A percentile compares a stretch with the other conserved stretches of the same genome.
These are phyloP conservation scores for Pipistrellus nathusii DNA, from an alignment of 2,797 vertebrate genomes.

Conservation along the genomic window DNA sequence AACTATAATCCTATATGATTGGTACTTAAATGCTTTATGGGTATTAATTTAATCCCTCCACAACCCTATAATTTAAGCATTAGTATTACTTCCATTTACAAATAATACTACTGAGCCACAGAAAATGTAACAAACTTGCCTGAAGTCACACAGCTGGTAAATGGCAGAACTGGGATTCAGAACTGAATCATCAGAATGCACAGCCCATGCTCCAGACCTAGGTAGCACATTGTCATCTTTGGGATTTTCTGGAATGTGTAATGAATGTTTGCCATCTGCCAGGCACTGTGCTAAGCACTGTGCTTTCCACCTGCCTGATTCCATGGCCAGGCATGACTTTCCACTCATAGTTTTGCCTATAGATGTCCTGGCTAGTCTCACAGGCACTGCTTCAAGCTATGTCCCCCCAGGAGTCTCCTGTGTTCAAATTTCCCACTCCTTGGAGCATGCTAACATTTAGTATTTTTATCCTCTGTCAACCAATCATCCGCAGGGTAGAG, in stretches of 20 bases:
- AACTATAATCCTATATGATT: not conserved
- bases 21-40: not conserved
- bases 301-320: not conserved
- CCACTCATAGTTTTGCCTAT: not conserved
- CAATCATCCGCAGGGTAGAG: not conserved
- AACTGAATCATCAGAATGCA: not conserved
- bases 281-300: not conserved
- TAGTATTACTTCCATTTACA: not conserved
- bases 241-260: not conserved
- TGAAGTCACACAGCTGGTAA: not conserved
- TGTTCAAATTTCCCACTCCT: not conserved
- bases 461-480: not conserved
- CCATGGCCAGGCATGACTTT: not conserved
- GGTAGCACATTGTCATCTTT: not conserved
- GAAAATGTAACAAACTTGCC: not conserved
- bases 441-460: not conserved
- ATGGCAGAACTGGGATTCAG: not conserved
- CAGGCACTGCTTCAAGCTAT: not conserved
- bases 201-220: not conserved
- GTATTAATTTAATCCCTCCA: not conserved
- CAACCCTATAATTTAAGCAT: not conserved
- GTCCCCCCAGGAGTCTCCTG: not conserved
- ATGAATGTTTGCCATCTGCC: not conserved
- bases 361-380: not conserved
- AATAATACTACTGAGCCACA: not conserved